Percentiles rank a stretch among this genome's conserved stretches.
Evolutionary conservation across 2,888 invertebrate genomes (phyloP).

Genomic region (Chouioia cunea): DNA sequence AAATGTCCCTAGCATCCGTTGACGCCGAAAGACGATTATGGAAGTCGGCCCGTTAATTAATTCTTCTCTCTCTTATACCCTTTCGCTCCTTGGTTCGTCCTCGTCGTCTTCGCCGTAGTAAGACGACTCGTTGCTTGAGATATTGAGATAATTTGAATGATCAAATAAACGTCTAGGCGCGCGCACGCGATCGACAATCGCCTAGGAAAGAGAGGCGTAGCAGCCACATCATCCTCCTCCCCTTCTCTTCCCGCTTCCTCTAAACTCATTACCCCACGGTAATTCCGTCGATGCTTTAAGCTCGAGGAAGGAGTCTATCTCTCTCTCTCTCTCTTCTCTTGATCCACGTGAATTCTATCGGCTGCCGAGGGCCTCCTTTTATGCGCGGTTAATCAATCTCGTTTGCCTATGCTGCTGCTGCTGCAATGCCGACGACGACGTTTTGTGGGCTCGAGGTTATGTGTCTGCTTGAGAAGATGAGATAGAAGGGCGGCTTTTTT

Average conservation of each 20-base stretch:
- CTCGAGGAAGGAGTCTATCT: conserved; percentile 49
- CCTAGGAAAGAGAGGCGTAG: conserved; percentile 33
- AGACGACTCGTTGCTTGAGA: conserved; percentile 33
- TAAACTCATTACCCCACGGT: conserved; percentile 66
- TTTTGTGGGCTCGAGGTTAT: background rate
- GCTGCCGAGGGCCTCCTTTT: conserved; percentile 37
- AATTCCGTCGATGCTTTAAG: conserved; percentile 66
- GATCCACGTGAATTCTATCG: conserved; percentile 47
- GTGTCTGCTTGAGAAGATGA: no score
- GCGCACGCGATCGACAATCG: conserved; percentile 46
- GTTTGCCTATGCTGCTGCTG: conserved; percentile 22
- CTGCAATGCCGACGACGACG: background rate
- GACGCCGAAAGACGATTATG: conserved; percentile 38
- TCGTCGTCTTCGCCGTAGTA: background rate
- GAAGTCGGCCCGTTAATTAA: conserved; percentile 47
- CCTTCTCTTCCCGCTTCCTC: conserved; percentile 52
- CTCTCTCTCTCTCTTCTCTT: conserved; percentile 22
- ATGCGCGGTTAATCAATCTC: conserved; percentile 49
- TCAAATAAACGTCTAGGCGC: conserved; percentile 57
- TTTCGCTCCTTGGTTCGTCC: conserved; percentile 17
- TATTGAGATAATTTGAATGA: conserved; percentile 58
- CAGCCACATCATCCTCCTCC: background rate
- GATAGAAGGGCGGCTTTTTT: no score
- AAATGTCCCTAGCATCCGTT: conserved; percentile 22
- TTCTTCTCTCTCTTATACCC: conserved; percentile 43